Evolutionary conservation across 53 echinoderm and acorn worm genomes (phyloP), one percentile per base, ranked within the genome.

Genomic region (Zoroaster sp.): DNA sequence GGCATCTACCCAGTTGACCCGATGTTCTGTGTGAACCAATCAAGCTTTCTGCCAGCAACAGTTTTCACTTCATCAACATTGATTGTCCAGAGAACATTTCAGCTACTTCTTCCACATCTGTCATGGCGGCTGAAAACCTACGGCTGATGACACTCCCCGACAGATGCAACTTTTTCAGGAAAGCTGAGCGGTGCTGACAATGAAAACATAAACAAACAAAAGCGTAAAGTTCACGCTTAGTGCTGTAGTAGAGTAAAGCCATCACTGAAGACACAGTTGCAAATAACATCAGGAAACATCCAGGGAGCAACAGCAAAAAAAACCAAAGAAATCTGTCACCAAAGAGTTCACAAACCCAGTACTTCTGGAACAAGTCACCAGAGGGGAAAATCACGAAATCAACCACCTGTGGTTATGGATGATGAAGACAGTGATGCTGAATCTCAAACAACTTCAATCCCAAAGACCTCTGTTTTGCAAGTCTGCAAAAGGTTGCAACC

Each of bases 271-370:
- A 59, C 35, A n/a, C n/a, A n/a, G n/a, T n/a, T n/a, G n/a, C n/a
- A n/a, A n/a, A n/a, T 73, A 21, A 59, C 55, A 78, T 78, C 34
- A 1, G 35, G 25, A 78, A 59, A 23, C 78, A 40, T 78, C 78
- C 52, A 53, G n/a, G n/a, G 40, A 78, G 23, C 78, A 55, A 78
- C 78, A 59, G 12, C 52, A 20, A 78, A 78, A 55, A 54, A 53
- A 78, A 59, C 23, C 78, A 78, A 78, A 38, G 78, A 78, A 21
- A 39, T 78, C 78, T 54, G 63, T 54, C 78, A 78, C 1, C 55
- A 38, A 55, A 31, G 5, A 38, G 54, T 54, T 78, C 78, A 78
- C 35, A 39, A 78, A 20, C 63, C 59, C 20, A 78, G 78, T 38
- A 78, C 78, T 8, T 78, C 78, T 14, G 59, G 78, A 14, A 37